Evolutionary conservation across 2,113 vertebrate genomes (phyloP).

Genomic region (Ochotona curzoniae): DNA sequence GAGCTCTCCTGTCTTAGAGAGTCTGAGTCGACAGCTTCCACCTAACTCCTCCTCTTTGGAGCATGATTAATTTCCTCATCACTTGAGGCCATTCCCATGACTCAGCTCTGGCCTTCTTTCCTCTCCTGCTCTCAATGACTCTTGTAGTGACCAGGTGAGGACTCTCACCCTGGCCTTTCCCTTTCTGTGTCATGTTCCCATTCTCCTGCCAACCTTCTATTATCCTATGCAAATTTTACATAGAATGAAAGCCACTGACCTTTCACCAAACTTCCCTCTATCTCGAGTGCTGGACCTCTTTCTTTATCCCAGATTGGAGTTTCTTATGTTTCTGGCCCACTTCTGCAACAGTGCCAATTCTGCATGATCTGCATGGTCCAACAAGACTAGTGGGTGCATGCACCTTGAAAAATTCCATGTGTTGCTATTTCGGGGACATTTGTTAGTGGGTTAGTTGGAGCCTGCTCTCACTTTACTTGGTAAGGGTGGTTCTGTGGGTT

Average conservation of each 20-base stretch:
- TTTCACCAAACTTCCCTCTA: not conserved
- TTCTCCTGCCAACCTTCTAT: not conserved
- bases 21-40: no score
- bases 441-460: not conserved
- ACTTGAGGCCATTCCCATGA: no score
- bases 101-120: not conserved
- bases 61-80: accelerated
- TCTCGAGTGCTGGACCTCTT: not conserved
- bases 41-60: not conserved
- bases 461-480: not conserved
- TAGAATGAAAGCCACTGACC: accelerated
- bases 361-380: not conserved
- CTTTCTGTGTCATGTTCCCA: not conserved
- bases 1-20: not conserved
- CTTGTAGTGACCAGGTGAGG: not conserved
- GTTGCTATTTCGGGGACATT: no score
- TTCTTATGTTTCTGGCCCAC: not conserved
- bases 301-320: not conserved
- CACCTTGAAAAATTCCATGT: not conserved
- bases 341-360: not conserved
- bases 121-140: not conserved
- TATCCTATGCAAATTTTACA: not conserved
- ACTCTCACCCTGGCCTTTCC: not conserved
- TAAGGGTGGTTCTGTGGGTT: not conserved
- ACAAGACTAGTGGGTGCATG: not conserved